Evolutionary conservation across 2,888 invertebrate species (phyloP), one percentile per base, ranked within the genome.

Genomic region (Cyrtodaria siliqua): DNA sequence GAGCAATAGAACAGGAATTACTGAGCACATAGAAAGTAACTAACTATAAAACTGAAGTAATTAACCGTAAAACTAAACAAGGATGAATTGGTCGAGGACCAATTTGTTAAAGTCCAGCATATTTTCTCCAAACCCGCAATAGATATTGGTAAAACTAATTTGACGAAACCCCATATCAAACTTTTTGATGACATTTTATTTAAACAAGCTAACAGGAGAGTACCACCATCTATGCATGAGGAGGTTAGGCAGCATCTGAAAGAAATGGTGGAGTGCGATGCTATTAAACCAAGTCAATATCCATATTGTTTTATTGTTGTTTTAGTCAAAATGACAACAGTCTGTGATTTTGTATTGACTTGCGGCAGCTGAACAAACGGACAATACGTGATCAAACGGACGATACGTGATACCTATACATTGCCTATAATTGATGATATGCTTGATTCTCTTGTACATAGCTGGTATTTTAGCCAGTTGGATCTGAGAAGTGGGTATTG

Each of bases 391-490:
- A 78, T 81, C 9, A 50, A 73, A 16, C n/a, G n/a, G n/a, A n/a
- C n/a, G n/a, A n/a, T n/a, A 16, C 83, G 78, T 66, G 80, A 82
- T 62, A 67, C 74, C 9, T 86, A 85, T 61, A 79, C 80, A 8
- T 76, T 85, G 67, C 76, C 69, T 23, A 71, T 77, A 29, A 49
- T 66, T 12, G 83, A 85, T 9, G 67, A 72, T 33, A 76, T 86
- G 14, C 83, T 85, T 73, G 60, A n/a, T n/a, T n/a, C n/a, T n/a
- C n/a, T n/a, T 73, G 57, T 33, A 33, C 6, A 33, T 33, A 33
- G 33, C 33, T 8, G 12, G 12, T 33, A 33, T 33, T 33, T 33
- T 12, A 33, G 33, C 33, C 4, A 33, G 12, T 33, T 33, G 12
- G 33, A 33, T 12, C 4, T 33, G 6, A 33, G 33, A n/a, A 12